Evolutionary conservation across 2,797 vertebrate genomes (phyloP).

Genomic region (Eulemur mongoz): DNA sequence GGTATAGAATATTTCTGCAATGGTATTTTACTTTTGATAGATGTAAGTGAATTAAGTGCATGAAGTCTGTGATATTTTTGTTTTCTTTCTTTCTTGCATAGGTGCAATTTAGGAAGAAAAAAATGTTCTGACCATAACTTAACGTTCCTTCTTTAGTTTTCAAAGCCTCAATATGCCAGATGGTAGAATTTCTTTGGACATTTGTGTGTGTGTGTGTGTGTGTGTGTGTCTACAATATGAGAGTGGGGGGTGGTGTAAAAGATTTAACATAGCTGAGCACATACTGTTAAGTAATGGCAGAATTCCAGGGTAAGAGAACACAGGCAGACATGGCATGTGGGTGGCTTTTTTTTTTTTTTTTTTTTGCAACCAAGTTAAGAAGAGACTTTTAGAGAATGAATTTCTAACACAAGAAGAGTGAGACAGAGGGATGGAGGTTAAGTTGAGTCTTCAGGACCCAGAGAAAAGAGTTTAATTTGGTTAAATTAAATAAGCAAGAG

Average conservation of each 20-base stretch:
- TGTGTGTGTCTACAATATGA: slow-evolving; percentile 28
- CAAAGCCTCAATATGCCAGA: slow-evolving; percentile 44
- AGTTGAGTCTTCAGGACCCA: not conserved
- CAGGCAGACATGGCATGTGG: not conserved
- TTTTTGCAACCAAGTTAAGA: not conserved
- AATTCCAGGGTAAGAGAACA: slow-evolving; percentile 46
- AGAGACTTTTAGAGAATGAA: not conserved
- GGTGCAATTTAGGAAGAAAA: not conserved
- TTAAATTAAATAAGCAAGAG: not conserved
- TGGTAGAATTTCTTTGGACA: slow-evolving; percentile 23
- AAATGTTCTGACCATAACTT: not conserved
- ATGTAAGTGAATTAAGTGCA: not conserved
- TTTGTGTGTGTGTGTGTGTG: not conserved
- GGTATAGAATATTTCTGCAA: not conserved
- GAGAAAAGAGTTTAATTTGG: not conserved
- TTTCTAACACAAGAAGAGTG: not conserved
- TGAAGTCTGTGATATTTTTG: not conserved
- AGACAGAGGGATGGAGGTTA: not conserved
- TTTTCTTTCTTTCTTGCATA: not conserved
- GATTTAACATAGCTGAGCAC: slow-evolving; percentile 20
- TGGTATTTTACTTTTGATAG: not conserved
- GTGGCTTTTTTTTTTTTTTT: not conserved
- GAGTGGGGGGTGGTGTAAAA: not conserved
- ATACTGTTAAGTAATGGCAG: slow-evolving; percentile 20
- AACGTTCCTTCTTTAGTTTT: slow-evolving; percentile 16